A percentile compares a stretch with the other conserved stretches of the same genome.
These are phyloP conservation scores for Corythornis leucogaster DNA, from an alignment of 2,797 vertebrate genomes.

Conservation along the genomic window DNA sequence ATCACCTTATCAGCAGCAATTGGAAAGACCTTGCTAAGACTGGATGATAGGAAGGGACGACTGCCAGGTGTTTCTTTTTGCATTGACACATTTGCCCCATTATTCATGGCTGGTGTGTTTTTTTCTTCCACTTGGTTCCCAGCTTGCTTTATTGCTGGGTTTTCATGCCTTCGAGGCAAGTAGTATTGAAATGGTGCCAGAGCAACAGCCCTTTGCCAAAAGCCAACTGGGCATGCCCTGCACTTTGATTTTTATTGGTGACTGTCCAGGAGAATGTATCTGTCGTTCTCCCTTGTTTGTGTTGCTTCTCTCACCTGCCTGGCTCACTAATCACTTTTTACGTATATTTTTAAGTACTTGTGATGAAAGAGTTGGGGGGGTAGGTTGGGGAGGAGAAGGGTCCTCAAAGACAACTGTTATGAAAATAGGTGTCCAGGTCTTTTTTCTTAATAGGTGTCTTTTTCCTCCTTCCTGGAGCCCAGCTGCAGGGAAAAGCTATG, in stretches of 20 bases:
- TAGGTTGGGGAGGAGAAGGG: background rate
- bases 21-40: background rate
- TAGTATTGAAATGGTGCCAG: slow-evolving; percentile 43
- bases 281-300: background rate
- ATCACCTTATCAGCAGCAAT: background rate
- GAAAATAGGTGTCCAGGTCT: background rate
- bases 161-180: slow-evolving; percentile 38
- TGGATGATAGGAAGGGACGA: background rate
- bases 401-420: background rate
- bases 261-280: background rate
- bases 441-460: background rate
- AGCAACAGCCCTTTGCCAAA: background rate
- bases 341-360: background rate
- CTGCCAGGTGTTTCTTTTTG: background rate
- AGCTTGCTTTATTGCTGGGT: slow-evolving; percentile 1
- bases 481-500: background rate
- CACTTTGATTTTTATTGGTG: background rate
- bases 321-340: background rate
- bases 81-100: slow-evolving; percentile 13
- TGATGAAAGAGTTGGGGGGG: background rate
- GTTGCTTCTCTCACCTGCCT: background rate
- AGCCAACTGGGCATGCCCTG: slow-evolving; percentile 14
- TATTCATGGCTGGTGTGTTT: slow-evolving; percentile 25
- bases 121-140: slow-evolving; percentile 54
- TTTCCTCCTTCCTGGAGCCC: background rate